phyloP scores from a whole-genome alignment of 2,888 invertebrate species.

The Aricia artaxerxes region DNA sequence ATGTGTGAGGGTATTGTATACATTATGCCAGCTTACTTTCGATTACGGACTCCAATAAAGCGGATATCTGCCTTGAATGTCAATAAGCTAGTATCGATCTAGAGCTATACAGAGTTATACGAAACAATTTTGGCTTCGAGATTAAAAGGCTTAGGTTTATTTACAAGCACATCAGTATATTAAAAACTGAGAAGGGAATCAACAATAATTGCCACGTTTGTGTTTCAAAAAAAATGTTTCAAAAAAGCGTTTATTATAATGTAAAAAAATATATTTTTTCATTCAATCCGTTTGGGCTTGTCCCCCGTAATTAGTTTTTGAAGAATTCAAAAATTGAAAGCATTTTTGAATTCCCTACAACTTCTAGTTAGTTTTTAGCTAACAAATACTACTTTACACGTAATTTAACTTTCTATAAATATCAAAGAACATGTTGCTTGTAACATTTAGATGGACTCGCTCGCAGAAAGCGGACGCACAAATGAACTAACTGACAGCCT shows the following conservation, averaged over 20 bases:
- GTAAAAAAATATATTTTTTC: no score
- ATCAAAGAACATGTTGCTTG: slow-evolving; percentile 10
- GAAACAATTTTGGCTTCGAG: not conserved
- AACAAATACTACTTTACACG: not conserved
- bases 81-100: slow-evolving; percentile 9
- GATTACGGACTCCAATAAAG: slow-evolving; percentile 18
- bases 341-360: not conserved
- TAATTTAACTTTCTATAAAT: not conserved
- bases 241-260: no score
- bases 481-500: slow-evolving; percentile 63
- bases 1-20: slow-evolving; percentile 27
- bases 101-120: not conserved
- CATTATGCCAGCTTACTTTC: slow-evolving; percentile 22
- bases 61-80: slow-evolving; percentile 24
- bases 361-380: not conserved
- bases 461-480: slow-evolving; percentile 46
- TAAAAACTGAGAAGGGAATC: not conserved
- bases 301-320: no score
- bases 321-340: not conserved
- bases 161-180: not conserved
- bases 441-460: slow-evolving; percentile 10
- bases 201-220: not conserved
- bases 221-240: no score
- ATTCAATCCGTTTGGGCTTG: no score
- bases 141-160: not conserved